Percentiles rank a stretch among this genome's conserved stretches.
Conservation (phyloP, 2,888 invertebrate genomes). For the Fragum fragum region DNA sequence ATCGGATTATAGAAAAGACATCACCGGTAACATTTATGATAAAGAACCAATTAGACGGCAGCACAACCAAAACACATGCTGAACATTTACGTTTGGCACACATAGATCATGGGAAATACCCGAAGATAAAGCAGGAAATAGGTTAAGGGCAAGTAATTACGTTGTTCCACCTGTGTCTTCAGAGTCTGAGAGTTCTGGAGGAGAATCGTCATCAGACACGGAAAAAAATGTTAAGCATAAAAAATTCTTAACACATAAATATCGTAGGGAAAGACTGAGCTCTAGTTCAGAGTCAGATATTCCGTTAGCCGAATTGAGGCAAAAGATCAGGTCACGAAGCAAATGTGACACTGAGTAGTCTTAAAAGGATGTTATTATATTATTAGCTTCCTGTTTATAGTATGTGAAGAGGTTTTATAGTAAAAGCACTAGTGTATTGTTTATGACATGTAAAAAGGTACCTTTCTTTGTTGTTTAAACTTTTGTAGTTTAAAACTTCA, state of each 20-base stretch:
- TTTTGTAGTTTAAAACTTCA: too few species aligned
- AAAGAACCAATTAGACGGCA: slow-evolving; percentile 46
- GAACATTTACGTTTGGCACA: slow-evolving; percentile 38
- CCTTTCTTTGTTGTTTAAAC: too few species aligned
- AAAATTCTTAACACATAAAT: not conserved
- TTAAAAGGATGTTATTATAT: not conserved
- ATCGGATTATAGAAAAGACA: slow-evolving; percentile 54
- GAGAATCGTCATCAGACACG: not conserved
- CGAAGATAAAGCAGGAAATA: not conserved
- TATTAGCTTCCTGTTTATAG: not conserved
- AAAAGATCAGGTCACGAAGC: too few species aligned
- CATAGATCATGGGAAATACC: slow-evolving; percentile 36
- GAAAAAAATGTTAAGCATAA: not conserved
- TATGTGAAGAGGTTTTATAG: not conserved
- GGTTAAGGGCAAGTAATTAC: slow-evolving; percentile 28
- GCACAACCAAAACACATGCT: too few species aligned
- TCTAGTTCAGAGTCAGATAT: not conserved
- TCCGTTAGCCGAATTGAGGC: not conserved
- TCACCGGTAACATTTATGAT: slow-evolving; percentile 46
- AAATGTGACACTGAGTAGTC: too few species aligned
- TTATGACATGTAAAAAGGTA: slow-evolving; percentile 4
- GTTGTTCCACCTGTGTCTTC: slow-evolving; percentile 21
- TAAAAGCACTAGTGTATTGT: not conserved
- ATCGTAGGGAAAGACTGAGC: not conserved
- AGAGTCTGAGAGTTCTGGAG: not conserved